These are phyloP conservation scores for Varecia variegata DNA, from an alignment of 2,797 vertebrate species.

Conservation along the genomic window DNA sequence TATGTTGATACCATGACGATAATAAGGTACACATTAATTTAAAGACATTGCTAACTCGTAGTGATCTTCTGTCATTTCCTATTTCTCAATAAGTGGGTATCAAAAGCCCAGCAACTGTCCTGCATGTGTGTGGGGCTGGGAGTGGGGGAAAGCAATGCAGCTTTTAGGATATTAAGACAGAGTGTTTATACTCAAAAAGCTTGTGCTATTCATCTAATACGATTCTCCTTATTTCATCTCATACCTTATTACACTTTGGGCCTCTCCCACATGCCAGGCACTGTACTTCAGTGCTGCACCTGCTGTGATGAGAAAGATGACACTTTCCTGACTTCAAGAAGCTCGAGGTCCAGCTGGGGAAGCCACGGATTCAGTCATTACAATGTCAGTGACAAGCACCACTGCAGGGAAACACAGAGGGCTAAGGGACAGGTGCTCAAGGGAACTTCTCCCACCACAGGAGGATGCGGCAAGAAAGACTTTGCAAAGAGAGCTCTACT, in stretches of 20 bases:
- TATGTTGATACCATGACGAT: not conserved
- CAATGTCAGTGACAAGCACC: not conserved
- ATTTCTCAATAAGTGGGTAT: not conserved
- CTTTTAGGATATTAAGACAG: not conserved
- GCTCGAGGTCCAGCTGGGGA: not conserved
- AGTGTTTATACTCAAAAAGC: not conserved
- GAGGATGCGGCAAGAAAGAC: not conserved
- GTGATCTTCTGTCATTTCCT: not conserved
- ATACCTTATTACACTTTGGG: not conserved
- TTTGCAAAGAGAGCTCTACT: not conserved
- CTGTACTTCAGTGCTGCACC: not conserved
- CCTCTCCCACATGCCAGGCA: not conserved
- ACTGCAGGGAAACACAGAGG: not conserved
- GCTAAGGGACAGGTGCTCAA: not conserved
- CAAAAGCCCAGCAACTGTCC: not conserved
- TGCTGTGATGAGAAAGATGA: not conserved
- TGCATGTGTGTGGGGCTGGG: too few relatives aligned
- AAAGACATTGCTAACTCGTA: not conserved
- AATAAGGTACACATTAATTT: slow-evolving; percentile 1
- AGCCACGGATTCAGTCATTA: not conserved
- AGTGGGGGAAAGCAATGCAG: not conserved
- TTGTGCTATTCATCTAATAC: not conserved
- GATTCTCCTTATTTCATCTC: not conserved
- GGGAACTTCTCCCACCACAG: not conserved
- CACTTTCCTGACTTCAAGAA: not conserved